phyloP scores from a whole-genome alignment of 2,888 invertebrate genomes.

The Cetonia aurata region DNA sequence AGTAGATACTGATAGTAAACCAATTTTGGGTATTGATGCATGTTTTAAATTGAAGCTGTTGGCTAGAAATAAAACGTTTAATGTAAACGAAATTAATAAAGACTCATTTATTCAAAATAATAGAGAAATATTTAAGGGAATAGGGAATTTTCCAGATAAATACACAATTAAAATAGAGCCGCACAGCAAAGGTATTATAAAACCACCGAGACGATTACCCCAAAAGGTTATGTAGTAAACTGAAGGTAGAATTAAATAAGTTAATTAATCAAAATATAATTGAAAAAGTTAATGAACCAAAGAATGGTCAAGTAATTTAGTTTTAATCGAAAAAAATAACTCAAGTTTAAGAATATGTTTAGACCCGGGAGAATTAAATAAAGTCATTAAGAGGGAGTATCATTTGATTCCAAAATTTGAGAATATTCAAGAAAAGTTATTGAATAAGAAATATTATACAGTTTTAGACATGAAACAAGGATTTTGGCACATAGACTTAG shows the following conservation, averaged over 20 bases:
- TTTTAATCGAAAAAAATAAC: neutral
- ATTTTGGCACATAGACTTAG: neutral
- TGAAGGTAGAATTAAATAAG: conserved; percentile 2
- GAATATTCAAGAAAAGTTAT: neutral
- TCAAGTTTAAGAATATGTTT: no score
- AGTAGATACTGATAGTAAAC: neutral
- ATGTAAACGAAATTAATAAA: neutral
- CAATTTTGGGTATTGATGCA: neutral
- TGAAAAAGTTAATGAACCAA: neutral
- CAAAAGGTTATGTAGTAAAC: neutral
- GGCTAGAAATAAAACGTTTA: no score
- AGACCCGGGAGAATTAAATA: neutral
- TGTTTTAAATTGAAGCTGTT: no score
- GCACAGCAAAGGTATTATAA: neutral
- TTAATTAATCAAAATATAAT: neutral
- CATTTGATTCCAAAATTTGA: no score
- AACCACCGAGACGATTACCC: neutral
- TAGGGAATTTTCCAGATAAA: no score
- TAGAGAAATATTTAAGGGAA: neutral
- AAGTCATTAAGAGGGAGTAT: no score
- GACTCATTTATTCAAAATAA: neutral
- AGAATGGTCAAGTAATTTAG: neutral
- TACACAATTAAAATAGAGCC: no score
- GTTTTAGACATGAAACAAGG: conserved; percentile 5
- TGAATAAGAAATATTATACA: neutral